Percentiles rank a stretch among this genome's conserved stretches.
Evolutionary conservation across 2,888 invertebrate genomes (phyloP).

Genomic region (Capitulum mitella): DNA sequence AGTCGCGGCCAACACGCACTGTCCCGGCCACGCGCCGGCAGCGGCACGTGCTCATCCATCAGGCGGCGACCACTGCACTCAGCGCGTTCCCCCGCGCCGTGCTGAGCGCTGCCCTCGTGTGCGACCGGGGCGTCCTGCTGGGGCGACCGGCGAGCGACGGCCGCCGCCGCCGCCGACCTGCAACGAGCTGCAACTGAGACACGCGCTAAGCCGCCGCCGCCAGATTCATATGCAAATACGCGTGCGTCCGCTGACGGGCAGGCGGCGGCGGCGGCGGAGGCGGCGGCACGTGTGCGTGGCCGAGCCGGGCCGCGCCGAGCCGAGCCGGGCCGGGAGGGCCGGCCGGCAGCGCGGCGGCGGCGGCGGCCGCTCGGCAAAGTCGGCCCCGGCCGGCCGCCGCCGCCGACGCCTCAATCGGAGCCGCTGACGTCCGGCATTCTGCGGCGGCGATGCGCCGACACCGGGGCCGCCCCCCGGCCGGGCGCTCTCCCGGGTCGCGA

Average conservation of each 20-base stretch:
- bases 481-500: not conserved
- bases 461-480: not conserved
- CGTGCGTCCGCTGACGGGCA: not conserved
- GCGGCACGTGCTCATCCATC: too few species aligned
- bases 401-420: not conserved
- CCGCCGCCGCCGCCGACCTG: too few species aligned
- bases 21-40: not conserved
- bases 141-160: too few species aligned
- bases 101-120: too few species aligned
- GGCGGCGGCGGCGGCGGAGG: not conserved
- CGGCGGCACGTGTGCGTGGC: not conserved
- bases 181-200: not conserved
- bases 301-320: too few species aligned
- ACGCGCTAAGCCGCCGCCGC: not conserved
- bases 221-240: slow-evolving; percentile 7
- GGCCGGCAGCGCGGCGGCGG: not conserved
- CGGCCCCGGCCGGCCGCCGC: not conserved
- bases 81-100: too few species aligned
- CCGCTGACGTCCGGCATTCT: not conserved
- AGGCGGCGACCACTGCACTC: too few species aligned
- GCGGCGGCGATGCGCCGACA: not conserved
- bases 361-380: not conserved
- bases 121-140: too few species aligned
- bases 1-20: too few species aligned
- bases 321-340: too few species aligned